Percentiles rank a stretch among this genome's conserved stretches.
These are phyloP conservation scores for Uloborus diversus DNA, from an alignment of 1,140 invertebrate species.

Conservation along the genomic window DNA sequence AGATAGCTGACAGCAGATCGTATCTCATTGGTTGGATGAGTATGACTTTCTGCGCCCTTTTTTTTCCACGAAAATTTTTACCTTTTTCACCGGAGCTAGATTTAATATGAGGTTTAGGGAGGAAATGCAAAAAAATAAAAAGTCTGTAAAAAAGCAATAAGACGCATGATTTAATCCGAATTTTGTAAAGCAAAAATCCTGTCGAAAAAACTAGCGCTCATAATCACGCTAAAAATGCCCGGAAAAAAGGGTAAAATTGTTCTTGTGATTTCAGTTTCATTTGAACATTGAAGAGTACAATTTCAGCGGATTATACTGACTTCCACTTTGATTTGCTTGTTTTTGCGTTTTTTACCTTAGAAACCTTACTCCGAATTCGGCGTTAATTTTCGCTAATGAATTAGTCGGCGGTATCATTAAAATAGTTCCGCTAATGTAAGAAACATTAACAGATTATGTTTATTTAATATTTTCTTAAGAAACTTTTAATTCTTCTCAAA, in stretches of 20 bases:
- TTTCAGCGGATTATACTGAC: slow-evolving; percentile 36
- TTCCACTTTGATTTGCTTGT: slow-evolving; percentile 53
- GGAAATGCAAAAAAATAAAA: slow-evolving; percentile 13
- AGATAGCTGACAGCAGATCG: slow-evolving; percentile 42
- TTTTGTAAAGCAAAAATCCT: slow-evolving; percentile 46
- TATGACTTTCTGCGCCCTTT: slow-evolving; percentile 8
- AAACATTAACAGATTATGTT: slow-evolving; percentile 56
- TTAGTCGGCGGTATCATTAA: slow-evolving; percentile 53
- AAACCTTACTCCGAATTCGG: slow-evolving; percentile 1
- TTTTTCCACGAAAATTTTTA: slow-evolving; percentile 32
- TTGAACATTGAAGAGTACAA: slow-evolving; percentile 30
- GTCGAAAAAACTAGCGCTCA: slow-evolving; percentile 8
- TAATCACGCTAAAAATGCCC: slow-evolving; percentile 19
- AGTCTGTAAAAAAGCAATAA: slow-evolving; percentile 48
- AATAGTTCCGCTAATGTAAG: slow-evolving; percentile 53
- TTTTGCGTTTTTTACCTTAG: slow-evolving; percentile 11
- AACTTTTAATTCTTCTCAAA: slow-evolving; percentile 48
- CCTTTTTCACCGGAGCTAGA: slow-evolving; percentile 43
- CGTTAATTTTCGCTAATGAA: slow-evolving; percentile 54
- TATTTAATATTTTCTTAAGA: slow-evolving; percentile 55
- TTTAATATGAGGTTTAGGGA: slow-evolving; percentile 44
- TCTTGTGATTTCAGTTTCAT: slow-evolving; percentile 19
- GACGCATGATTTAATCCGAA: slow-evolving; percentile 46
- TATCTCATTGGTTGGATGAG: slow-evolving; percentile 37
- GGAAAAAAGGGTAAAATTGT: slow-evolving; percentile 39